Base-by-base conservation (phyloP, 2,113 vertebrate species). In the Stictonetta naevosa region DNA sequence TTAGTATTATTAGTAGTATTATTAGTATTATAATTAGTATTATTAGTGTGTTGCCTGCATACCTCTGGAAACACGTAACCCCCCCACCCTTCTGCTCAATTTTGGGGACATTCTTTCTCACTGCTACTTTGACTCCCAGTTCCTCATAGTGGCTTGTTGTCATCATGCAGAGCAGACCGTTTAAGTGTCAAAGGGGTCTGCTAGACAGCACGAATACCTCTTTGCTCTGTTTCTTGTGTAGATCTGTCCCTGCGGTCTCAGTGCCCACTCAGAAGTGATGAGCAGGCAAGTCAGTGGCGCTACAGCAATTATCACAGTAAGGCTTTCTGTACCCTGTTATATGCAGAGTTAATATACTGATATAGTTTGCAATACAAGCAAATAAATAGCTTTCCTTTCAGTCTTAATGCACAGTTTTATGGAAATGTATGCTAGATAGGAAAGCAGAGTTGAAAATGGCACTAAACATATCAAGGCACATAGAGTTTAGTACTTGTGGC, bases 341-440 rank as follows among this genome's bases (percentile, higher is more conserved):
- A 67, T 78, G 73, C 38, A 80, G 64, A 75, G 13, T 66, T 67
- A 92, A 68, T 50, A 79, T 50, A 76, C 21, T 67, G 76, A 26
- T 59, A 86, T 26, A 84, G 69, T 50, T 86, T 81, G 36, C 53
- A 50, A 88, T 71, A 78, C 53, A 95, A 81, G 52, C 73, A 66
- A 91, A 66, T 50, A 93, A 87, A 84, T 59, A 80, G 55, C 63
- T 92, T 96, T 82, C n/a, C 25, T 88, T 93, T 93, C 79, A 76
- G 58, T 62, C 55, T 77, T 74, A 90, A 90, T 83, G 46, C 55
- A 42, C 20, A 69, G 33, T 82, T 96, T 86, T 86, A 87, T 46
- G 69, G 46, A 40, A 59, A 56, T 76, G 15, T 78, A 44, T 22
- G 63, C 44, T 71, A 46, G 1, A 0, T 40, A 58, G 79, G n/a